phyloP scores from a whole-genome alignment of 2,113 vertebrate species.

The Spheniscus mendiculus region DNA sequence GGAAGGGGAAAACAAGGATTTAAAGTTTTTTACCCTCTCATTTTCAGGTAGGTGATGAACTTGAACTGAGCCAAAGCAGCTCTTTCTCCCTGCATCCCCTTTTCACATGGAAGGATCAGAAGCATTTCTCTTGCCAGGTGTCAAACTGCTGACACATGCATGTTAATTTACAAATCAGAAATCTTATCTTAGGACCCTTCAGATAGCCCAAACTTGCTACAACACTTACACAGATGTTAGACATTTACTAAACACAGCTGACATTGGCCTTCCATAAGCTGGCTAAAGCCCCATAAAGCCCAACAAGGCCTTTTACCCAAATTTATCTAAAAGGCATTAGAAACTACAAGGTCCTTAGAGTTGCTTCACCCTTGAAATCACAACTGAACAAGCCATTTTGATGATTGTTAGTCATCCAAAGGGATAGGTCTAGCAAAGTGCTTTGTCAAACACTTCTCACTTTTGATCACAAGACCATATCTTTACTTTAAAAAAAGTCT shows the following conservation, averaged over 20 bases:
- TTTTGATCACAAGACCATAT: neutral
- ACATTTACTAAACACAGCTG: neutral
- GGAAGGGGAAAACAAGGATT: neutral
- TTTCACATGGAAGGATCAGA: neutral
- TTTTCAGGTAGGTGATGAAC: neutral
- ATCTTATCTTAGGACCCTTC: neutral
- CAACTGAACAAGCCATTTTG: neutral
- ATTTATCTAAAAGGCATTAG: neutral
- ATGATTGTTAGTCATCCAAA: neutral
- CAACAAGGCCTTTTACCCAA: neutral
- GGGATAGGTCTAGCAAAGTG: accelerated
- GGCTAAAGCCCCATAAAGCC: neutral
- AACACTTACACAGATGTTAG: neutral
- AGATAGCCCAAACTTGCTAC: neutral
- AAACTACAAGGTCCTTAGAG: neutral
- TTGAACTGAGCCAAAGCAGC: neutral
- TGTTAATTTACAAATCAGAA: neutral
- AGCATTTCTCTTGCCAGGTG: neutral
- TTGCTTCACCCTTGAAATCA: neutral
- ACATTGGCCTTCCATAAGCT: neutral
- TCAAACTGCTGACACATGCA: neutral
- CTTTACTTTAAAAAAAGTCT: neutral
- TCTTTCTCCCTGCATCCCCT: neutral
- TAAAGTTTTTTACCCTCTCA: neutral
- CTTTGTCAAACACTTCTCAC: neutral